These are phyloP conservation scores for Apogon talboti DNA, from an alignment of 2,797 vertebrate species.

Conservation along the genomic window DNA sequence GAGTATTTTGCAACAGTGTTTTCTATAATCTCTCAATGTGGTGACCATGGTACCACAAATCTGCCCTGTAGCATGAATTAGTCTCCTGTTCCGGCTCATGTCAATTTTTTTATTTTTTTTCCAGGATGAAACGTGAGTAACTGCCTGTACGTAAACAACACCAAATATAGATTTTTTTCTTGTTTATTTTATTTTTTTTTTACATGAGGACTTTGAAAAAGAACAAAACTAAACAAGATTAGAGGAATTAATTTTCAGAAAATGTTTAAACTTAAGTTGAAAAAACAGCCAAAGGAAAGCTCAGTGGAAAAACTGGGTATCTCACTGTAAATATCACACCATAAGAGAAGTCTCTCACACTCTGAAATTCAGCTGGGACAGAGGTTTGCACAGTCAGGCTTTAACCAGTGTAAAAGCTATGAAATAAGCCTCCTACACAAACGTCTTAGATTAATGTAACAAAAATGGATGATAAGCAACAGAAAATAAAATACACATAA, in stretches of 20 bases:
- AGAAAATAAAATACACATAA: too few relatives aligned
- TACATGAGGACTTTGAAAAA: slow-evolving; percentile 48
- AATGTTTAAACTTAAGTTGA: slow-evolving; percentile 54
- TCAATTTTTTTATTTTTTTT: not conserved
- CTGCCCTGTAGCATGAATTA: slow-evolving; percentile 8
- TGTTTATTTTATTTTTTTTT: slow-evolving; percentile 59
- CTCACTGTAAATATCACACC: slow-evolving; percentile 54
- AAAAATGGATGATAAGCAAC: slow-evolving; percentile 6
- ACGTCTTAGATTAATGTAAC: slow-evolving; percentile 39
- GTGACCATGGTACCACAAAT: slow-evolving; percentile 35
- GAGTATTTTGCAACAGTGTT: slow-evolving; percentile 39
- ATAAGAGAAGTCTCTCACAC: slow-evolving; percentile 52
- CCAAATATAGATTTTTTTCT: slow-evolving; percentile 27
- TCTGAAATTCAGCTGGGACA: slow-evolving; percentile 58
- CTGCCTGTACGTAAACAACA: slow-evolving; percentile 21
- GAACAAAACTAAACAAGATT: slow-evolving; percentile 52
- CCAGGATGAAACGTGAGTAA: too few relatives aligned
- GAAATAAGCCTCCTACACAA: slow-evolving; percentile 34
- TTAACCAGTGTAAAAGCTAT: slow-evolving; percentile 46
- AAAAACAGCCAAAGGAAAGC: slow-evolving; percentile 64
- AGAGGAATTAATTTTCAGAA: slow-evolving; percentile 62
- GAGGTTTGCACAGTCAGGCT: slow-evolving; percentile 62
- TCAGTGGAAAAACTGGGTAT: slow-evolving; percentile 45
- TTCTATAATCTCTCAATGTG: slow-evolving; percentile 46
- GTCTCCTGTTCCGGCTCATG: slow-evolving; percentile 1